Evolutionary conservation across 2,797 vertebrate genomes (phyloP).

Genomic region (Microcaecilia unicolor): DNA sequence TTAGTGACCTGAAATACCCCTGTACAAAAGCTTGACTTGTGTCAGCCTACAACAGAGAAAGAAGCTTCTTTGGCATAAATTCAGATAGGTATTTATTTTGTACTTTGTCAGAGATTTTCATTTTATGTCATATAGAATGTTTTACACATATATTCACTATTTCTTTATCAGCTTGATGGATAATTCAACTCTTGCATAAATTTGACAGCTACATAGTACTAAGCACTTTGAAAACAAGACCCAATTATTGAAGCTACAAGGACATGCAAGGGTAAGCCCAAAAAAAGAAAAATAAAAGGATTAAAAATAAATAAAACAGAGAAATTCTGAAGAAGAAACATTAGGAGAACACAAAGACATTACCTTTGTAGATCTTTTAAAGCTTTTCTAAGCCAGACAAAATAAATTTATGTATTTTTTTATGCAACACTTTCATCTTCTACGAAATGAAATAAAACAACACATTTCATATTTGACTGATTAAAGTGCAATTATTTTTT

Average conservation of each 20-base stretch:
- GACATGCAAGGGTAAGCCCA: slow-evolving; percentile 50
- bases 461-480: slow-evolving; percentile 12
- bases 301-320: slow-evolving; percentile 61
- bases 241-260: slow-evolving; percentile 57
- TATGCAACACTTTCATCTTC: slow-evolving; percentile 21
- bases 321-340: slow-evolving; percentile 41
- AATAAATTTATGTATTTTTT: too few relatives aligned
- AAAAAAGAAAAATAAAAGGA: slow-evolving; percentile 54
- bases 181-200: slow-evolving; percentile 36
- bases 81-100: not conserved
- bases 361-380: slow-evolving; percentile 22
- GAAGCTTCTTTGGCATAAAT: not conserved
- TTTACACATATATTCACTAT: slow-evolving; percentile 4
- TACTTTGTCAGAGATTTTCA: not conserved
- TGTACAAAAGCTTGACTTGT: not conserved
- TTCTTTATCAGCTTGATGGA: slow-evolving; percentile 26
- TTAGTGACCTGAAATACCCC: slow-evolving; percentile 8
- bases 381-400: slow-evolving; percentile 27
- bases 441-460: slow-evolving; percentile 19
- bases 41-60: not conserved
- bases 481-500: not conserved
- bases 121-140: slow-evolving; percentile 13
- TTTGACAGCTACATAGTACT: slow-evolving; percentile 40
- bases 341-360: slow-evolving; percentile 44
- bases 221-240: slow-evolving; percentile 55